Percentiles rank a stretch among this genome's conserved stretches.
phyloP scores from a whole-genome alignment of 2,113 vertebrate genomes.

The Azemiops feae region DNA sequence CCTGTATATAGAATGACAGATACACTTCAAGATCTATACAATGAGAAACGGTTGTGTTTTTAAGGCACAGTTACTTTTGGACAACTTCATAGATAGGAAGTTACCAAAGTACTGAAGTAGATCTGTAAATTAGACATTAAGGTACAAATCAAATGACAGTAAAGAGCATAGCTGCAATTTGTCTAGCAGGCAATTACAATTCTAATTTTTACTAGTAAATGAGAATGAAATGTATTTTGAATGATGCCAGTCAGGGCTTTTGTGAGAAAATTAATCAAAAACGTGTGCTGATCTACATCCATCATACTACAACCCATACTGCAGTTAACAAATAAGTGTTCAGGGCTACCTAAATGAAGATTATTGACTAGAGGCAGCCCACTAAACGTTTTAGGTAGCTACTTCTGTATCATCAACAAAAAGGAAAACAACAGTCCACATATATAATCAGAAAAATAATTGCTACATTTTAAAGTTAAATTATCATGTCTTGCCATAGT shows the following conservation, averaged over 20 bases:
- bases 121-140: neutral
- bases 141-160: neutral
- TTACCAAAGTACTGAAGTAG: neutral
- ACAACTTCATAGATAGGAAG: neutral
- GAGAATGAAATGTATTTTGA: neutral
- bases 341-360: neutral
- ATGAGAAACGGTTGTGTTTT: neutral
- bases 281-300: neutral
- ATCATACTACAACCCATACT: neutral
- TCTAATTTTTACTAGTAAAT: neutral
- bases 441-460: neutral
- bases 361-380: neutral
- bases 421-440: neutral
- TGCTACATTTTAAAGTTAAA: neutral
- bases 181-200: neutral
- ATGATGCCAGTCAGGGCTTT: neutral
- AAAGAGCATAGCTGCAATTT: neutral
- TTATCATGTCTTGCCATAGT: neutral
- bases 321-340: neutral
- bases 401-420: neutral
- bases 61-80: neutral
- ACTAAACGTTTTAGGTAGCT: neutral
- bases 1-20: neutral
- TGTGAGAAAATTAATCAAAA: neutral
- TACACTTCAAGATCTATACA: neutral